A percentile compares a stretch with the other conserved stretches of the same genome.
Conservation (phyloP, 2,113 vertebrate species). For the Perca schrenkii region DNA sequence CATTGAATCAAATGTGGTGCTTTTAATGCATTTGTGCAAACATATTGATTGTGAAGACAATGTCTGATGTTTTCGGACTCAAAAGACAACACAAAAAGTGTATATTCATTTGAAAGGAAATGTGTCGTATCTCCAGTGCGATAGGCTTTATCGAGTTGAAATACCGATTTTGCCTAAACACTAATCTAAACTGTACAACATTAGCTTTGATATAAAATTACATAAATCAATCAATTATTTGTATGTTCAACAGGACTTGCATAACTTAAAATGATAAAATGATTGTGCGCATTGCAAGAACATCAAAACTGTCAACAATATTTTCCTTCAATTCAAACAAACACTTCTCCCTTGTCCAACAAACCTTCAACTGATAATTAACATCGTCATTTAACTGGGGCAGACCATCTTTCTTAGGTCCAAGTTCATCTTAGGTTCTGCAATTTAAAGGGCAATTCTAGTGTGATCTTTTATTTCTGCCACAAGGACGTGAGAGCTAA, state of each 20-base stretch:
- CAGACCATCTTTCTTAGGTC: slow-evolving; percentile 2
- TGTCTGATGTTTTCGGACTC: slow-evolving; percentile 28
- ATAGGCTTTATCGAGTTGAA: slow-evolving; percentile 25
- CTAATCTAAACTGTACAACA: slow-evolving; percentile 54
- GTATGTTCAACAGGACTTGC: slow-evolving; percentile 38
- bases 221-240: slow-evolving; percentile 37
- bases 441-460: slow-evolving; percentile 8
- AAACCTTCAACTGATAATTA: slow-evolving; percentile 12
- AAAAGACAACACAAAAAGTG: slow-evolving; percentile 42
- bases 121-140: slow-evolving; percentile 35
- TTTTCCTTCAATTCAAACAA: slow-evolving; percentile 42
- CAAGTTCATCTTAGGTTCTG: neutral
- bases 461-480: neutral
- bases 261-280: slow-evolving; percentile 12
- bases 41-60: slow-evolving; percentile 67
- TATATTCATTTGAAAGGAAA: slow-evolving; percentile 44
- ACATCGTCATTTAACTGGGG: neutral
- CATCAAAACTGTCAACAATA: slow-evolving; percentile 12
- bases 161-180: slow-evolving; percentile 44
- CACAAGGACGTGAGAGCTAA: neutral
- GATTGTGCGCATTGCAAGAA: slow-evolving; percentile 18
- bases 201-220: slow-evolving; percentile 38
- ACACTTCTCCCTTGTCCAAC: slow-evolving; percentile 13
- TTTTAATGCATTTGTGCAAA: slow-evolving; percentile 75
- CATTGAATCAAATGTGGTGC: slow-evolving; percentile 69